These are phyloP conservation scores for Drosophila koepferae DNA, from an alignment of 2,888 invertebrate genomes.

Conservation along the genomic window DNA sequence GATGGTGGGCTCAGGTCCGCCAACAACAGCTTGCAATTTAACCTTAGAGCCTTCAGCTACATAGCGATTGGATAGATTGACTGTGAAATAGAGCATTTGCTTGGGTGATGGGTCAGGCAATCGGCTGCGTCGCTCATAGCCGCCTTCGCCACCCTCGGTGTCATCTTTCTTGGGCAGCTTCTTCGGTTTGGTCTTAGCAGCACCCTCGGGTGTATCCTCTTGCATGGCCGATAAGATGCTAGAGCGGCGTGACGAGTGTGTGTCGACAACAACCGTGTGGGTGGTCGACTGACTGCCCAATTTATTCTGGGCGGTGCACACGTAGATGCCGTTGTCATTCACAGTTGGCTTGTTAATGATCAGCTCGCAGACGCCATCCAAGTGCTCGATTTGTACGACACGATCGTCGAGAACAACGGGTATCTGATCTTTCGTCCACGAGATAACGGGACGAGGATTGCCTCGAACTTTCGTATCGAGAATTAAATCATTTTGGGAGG, in stretches of 20 bases:
- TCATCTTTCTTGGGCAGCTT: slow-evolving; percentile 68
- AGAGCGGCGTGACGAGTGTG: slow-evolving; percentile 83
- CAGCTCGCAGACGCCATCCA: slow-evolving; percentile 91
- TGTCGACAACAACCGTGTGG: slow-evolving; percentile 87
- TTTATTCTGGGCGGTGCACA: slow-evolving; percentile 89
- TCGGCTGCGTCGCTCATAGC: slow-evolving; percentile 86
- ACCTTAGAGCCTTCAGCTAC: slow-evolving; percentile 89
- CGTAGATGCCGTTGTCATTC: slow-evolving; percentile 86
- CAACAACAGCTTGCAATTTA: slow-evolving; percentile 91
- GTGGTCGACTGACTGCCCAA: slow-evolving; percentile 91
- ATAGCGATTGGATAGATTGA: slow-evolving; percentile 83
- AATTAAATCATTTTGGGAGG: slow-evolving; percentile 90
- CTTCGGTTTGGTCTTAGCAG: slow-evolving; percentile 68
- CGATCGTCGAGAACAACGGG: slow-evolving; percentile 87
- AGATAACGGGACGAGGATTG: slow-evolving; percentile 89
- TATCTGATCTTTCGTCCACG: slow-evolving; percentile 91
- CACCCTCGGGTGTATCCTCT: slow-evolving; percentile 63
- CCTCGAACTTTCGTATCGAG: slow-evolving; percentile 93
- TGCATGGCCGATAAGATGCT: slow-evolving; percentile 80
- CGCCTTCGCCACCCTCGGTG: slow-evolving; percentile 85
- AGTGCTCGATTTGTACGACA: slow-evolving; percentile 88
- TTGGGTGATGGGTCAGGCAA: slow-evolving; percentile 85
- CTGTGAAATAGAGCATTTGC: slow-evolving; percentile 83
- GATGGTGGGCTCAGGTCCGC: slow-evolving; percentile 90
- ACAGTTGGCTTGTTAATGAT: slow-evolving; percentile 89